Percentiles rank a stretch among this genome's conserved stretches.
Evolutionary conservation across 2,797 vertebrate species (phyloP).

Genomic region (Petrocephalus sullivani): DNA sequence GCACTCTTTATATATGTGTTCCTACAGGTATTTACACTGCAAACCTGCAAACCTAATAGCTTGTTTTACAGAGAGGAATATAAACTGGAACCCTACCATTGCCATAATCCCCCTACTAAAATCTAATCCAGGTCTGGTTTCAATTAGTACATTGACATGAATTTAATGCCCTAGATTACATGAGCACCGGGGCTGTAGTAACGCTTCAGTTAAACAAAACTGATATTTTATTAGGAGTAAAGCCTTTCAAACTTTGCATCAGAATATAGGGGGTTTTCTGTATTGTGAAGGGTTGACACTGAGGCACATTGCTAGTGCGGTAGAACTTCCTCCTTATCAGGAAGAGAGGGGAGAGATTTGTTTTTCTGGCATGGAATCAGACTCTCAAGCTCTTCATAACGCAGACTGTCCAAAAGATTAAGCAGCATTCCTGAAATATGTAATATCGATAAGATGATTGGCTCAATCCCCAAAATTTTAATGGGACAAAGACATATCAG

Average conservation of each 20-base stretch:
- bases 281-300: background rate
- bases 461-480: background rate
- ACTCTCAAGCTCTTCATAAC: background rate
- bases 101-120: slow-evolving; percentile 9
- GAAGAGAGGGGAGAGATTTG: background rate
- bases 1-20: background rate
- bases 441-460: background rate
- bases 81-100: background rate
- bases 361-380: background rate
- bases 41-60: background rate
- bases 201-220: background rate
- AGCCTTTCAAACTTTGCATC: background rate
- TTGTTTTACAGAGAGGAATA: background rate
- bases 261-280: background rate
- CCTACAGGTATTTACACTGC: background rate
- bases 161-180: slow-evolving; percentile 9
- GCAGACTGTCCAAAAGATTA: background rate
- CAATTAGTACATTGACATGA: background rate
- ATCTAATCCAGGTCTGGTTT: slow-evolving; percentile 10
- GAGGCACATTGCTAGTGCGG: background rate
- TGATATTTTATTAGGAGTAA: slow-evolving; percentile 6
- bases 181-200: background rate
- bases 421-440: background rate
- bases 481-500: background rate
- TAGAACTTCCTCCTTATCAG: background rate